Evolutionary conservation across 2,113 vertebrate genomes (phyloP), one percentile per base, ranked within the genome.

Genomic region (Ramphastos sulfuratus): DNA sequence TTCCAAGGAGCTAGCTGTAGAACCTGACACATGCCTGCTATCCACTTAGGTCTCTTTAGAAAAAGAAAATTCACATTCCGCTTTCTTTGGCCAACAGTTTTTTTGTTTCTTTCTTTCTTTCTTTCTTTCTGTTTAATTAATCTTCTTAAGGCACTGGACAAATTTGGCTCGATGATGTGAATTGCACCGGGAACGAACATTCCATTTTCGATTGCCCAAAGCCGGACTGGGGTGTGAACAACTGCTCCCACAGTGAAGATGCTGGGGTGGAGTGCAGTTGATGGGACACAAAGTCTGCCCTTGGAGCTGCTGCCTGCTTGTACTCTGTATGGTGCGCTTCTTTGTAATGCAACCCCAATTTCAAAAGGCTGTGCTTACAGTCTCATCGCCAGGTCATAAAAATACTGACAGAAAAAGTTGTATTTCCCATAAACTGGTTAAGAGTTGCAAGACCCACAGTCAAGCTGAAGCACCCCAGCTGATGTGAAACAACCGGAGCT

Each of bases 101-200:
- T 5, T 28, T 67, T n/a, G 5, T 71, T 39, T 39, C 8, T 39
- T 39, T 39, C 9, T 39, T 39, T 37, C 37, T 37, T 37, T 39
- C 4, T 71, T 39, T 75, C 23, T 85, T 93, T 72, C 67, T 79
- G 10, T 58, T 31, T 44, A 28, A 81, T 60, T 89, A 30, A 10
- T 71, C 61, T 37, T 69, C n/a, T 64, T 74, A 89, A 99, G 99
- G 99, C 37, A 18, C 93, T 1, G 98, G 98, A 20, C 3, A 1
- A 3, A 99, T 99, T 92, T 98, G 97, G 98, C 94, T 99, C 87
- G 98, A 99, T 16, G 70, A 99, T 0, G 77, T 99, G 37, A 10
- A 0, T 0, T 99, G 99, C 86, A 10, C 0, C 0, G 99, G 99
- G 24, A 33, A 2, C 2, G 99, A 99, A 93, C 0, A 0, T 0